phyloP scores from a whole-genome alignment of 2,888 invertebrate species.

The Phaonia tiefii region DNA sequence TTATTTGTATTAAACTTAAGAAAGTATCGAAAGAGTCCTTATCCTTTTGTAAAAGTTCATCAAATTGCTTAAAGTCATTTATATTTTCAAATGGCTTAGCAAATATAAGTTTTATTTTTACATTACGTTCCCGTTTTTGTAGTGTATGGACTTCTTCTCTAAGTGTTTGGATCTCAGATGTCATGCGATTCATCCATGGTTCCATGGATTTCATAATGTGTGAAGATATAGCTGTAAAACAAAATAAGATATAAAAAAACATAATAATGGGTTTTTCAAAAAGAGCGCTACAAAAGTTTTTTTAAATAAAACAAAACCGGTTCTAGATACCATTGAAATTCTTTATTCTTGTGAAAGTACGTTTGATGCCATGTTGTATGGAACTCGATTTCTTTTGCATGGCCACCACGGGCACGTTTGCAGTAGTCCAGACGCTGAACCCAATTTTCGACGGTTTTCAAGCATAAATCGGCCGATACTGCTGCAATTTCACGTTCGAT shows the following conservation, averaged over 20 bases:
- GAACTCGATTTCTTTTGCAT: too few relatives aligned
- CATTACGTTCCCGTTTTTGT: background rate
- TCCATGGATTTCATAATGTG: background rate
- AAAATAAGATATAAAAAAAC: background rate
- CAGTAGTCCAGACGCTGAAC: too few relatives aligned
- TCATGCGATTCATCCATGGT: constrained; percentile 1
- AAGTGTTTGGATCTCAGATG: constrained; percentile 7
- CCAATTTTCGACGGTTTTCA: too few relatives aligned
- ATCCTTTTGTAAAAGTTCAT: constrained; percentile 1
- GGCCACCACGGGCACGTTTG: too few relatives aligned
- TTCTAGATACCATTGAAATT: too few relatives aligned
- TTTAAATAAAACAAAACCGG: too few relatives aligned
- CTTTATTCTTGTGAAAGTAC: too few relatives aligned
- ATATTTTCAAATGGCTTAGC: background rate
- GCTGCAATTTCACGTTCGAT: too few relatives aligned
- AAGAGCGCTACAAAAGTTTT: too few relatives aligned
- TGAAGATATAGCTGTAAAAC: background rate
- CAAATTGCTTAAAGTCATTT: background rate
- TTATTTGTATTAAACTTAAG: constrained; percentile 2
- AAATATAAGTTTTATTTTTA: background rate
- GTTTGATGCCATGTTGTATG: too few relatives aligned
- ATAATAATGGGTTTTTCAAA: too few relatives aligned
- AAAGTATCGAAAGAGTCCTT: background rate
- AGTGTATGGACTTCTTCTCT: background rate
- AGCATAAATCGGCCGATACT: too few relatives aligned